Conservation (phyloP, 2,888 invertebrate genomes). For the Pachliopta kotzebuea region DNA sequence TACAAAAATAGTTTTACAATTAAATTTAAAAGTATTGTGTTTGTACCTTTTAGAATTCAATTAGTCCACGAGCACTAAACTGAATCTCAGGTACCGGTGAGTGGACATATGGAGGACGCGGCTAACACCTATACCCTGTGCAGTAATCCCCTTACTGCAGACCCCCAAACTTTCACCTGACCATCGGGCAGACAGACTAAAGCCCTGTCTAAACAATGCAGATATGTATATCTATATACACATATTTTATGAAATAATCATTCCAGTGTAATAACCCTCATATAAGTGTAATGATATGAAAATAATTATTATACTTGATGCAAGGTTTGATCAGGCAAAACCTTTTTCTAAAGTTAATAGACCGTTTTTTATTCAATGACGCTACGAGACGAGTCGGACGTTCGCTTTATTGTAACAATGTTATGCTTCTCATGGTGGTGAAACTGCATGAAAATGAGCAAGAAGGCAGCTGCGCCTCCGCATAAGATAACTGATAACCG, state of each 20-base stretch:
- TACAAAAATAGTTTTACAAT: too few relatives aligned
- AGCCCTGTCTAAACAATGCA: slow-evolving; percentile 50
- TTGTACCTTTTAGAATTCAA: slow-evolving; percentile 5
- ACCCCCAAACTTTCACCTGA: slow-evolving; percentile 63
- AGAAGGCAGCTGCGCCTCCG: too few relatives aligned
- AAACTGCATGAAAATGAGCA: too few relatives aligned
- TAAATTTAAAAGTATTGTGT: background rate
- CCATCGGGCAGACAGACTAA: slow-evolving; percentile 54
- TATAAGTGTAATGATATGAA: background rate
- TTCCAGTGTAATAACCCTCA: background rate
- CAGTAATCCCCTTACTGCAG: slow-evolving; percentile 51
- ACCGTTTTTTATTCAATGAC: too few relatives aligned
- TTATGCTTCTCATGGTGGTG: too few relatives aligned
- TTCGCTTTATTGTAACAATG: too few relatives aligned
- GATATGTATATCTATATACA: slow-evolving; percentile 27
- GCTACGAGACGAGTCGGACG: too few relatives aligned
- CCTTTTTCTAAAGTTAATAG: too few relatives aligned
- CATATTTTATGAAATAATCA: slow-evolving; percentile 5
- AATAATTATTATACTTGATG: background rate
- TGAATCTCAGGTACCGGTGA: slow-evolving; percentile 31
- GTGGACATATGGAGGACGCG: slow-evolving; percentile 38
- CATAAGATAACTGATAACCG: too few relatives aligned
- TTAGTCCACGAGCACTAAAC: slow-evolving; percentile 8
- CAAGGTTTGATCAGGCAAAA: background rate
- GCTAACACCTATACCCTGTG: slow-evolving; percentile 50